Base-by-base conservation (phyloP, 2,888 invertebrate genomes). In the Campoplex capitator region DNA sequence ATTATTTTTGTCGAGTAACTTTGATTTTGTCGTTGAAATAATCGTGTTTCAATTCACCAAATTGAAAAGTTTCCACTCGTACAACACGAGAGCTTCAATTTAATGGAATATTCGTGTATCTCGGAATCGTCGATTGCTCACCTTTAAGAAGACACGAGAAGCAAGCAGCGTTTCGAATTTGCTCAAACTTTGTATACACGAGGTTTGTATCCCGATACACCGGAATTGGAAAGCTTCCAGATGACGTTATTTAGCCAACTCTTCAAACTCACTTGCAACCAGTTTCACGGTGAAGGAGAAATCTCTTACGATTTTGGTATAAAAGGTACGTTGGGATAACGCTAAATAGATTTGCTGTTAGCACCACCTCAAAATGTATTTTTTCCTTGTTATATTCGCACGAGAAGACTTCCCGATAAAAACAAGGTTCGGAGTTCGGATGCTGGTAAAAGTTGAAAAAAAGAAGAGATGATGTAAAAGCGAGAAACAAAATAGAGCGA, bases 181-280 rank as follows among this genome's bases (percentile, higher is more conserved):
- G 32, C 62, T 32, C 9, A 32, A 62, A 62, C 32, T 62, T 51
- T 73, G 32, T 32, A 23, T 23, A 73, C 28, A 28, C 48, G 18
- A 32, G 32, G 32, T 73, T 51, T 73, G 48, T 32, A 51, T 32
- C 6, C 11, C 45, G 71, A 73, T 73, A 51, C 23, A 23, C 71
- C 18, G 71, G 18, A 48, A 32, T 51, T 73, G 71, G 71, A 73
- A 73, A 51, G 51, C 48, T 73, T 73, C 71, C 71, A 73, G 51
- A 18, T 54, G 51, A 51, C 51, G 51, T 32, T 42, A 42, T 54
- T 32, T 73, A 9, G 32, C 51, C 28, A 51, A 32, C 71, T 62
- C 28, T 32, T 32, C 32, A 62, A 62, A 62, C 62, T 32, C 62
- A 62, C 62, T 62, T 16, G 62, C 16, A 62, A 32, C 62, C 62